Conservation (phyloP, 2,888 invertebrate species). For the Hermodice carunculata region DNA sequence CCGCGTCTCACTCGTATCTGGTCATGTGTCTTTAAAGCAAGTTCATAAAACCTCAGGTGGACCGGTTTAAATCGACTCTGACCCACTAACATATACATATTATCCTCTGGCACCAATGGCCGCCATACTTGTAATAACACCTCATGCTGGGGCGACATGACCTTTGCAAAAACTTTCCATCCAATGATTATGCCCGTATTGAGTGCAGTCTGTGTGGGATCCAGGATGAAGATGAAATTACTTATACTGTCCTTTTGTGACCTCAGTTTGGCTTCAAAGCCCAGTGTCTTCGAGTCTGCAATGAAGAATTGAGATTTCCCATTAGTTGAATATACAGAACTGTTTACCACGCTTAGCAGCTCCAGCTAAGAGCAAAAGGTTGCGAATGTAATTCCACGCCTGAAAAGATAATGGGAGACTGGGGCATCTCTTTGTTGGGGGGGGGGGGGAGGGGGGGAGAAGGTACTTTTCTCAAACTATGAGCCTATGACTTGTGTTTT, state of each 20-base stretch:
- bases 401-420: too few species aligned
- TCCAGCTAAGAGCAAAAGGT: too few species aligned
- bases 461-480: too few species aligned
- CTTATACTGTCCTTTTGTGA: constrained; percentile 15
- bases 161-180: constrained; percentile 42
- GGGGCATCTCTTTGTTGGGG: too few species aligned
- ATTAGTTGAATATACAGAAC: too few species aligned
- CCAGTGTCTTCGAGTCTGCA: constrained; percentile 39
- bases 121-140: constrained; percentile 27
- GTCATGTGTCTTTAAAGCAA: not conserved
- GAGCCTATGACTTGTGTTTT: too few species aligned
- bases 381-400: too few species aligned
- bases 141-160: constrained; percentile 38
- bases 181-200: constrained; percentile 31
- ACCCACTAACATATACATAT: constrained; percentile 36
- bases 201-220: constrained; percentile 41
- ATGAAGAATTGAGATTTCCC: too few species aligned
- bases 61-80: constrained; percentile 37
- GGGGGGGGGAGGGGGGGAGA: too few species aligned
- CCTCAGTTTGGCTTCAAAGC: constrained; percentile 42
- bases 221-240: constrained; percentile 36
- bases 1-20: constrained; percentile 29
- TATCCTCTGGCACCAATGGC: constrained; percentile 1
- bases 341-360: too few species aligned
- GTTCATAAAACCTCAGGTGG: constrained; percentile 37